Evolutionary conservation across 2,888 invertebrate species (phyloP), one percentile per base, ranked within the genome.

Genomic region (Hirtodrosophila histrioides): DNA sequence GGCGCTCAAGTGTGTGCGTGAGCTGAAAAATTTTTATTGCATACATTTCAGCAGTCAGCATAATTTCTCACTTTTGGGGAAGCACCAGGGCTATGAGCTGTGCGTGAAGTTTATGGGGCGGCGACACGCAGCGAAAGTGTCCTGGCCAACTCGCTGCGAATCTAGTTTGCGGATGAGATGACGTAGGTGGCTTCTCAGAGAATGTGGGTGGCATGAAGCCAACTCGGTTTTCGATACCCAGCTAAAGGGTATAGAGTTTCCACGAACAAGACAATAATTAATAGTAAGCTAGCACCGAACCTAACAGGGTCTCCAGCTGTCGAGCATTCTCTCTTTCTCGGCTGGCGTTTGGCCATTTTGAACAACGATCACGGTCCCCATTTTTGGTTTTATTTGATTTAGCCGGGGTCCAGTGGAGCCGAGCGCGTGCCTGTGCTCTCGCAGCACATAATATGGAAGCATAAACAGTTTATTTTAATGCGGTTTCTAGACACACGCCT

Each of bases 21-120:
- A 80, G 80, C 75, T 83, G 85, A 88, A 86, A 85, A 87, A 88
- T 87, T 86, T 87, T 89, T 88, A 87, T 87, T 87, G 87, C 87
- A 88, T 86, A 88, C 87, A 79, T 86, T 89, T 81, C 50, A 79
- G 76, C 84, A 78, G 81, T 76, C 75, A 77, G 75, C 81, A 86
- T 83, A 83, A 88, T 86, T 86, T 87, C 88, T 88, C 86, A 89
- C 85, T 87, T 87, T 70, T 67, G 17, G 12, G 53, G 3, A 10
- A 27, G 39, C 51, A 43, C 43, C 4, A 35, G 35, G 12, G 54
- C 36, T 3, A 27, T 46, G 65, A 45, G 75, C 74, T 75, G 72
- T 74, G 81, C 64, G 69, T 67, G 69, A 69, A 75, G 84, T 83
- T 86, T 84, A 84, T 87, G 78, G 73, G 77, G 66, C 79, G 74